A percentile compares a stretch with the other conserved stretches of the same genome.
phyloP scores from a whole-genome alignment of 2,797 vertebrate species.

The Glyptemys insculpta region DNA sequence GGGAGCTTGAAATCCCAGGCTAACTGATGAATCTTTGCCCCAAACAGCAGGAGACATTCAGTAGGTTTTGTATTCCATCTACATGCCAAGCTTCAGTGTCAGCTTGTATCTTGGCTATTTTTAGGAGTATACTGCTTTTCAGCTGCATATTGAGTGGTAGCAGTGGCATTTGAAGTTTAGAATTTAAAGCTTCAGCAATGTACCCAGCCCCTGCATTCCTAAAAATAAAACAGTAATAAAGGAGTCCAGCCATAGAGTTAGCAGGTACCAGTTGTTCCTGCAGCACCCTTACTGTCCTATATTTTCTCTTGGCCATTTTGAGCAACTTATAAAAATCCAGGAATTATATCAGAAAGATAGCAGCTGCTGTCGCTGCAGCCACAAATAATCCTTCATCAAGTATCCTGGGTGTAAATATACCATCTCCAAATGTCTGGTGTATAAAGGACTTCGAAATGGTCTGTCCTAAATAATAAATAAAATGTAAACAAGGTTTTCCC shows the following conservation, averaged over 20 bases:
- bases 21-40: conserved; percentile 24
- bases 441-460: not conserved
- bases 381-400: conserved; percentile 11
- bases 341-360: not conserved
- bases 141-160: conserved; percentile 62
- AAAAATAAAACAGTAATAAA: conserved; percentile 69
- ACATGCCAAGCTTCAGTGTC: conserved; percentile 50
- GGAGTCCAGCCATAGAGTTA: conserved; percentile 44
- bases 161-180: conserved; percentile 48
- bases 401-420: not conserved
- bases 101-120: conserved; percentile 70
- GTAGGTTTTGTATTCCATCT: conserved; percentile 46
- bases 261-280: conserved; percentile 45
- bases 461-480: not conserved
- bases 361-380: not conserved
- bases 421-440: not conserved
- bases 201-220: conserved; percentile 30
- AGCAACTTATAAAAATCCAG: not conserved
- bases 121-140: conserved; percentile 63
- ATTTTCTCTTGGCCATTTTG: not conserved
- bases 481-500: not conserved
- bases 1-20: not conserved
- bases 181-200: conserved; percentile 56
- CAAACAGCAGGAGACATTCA: not conserved
- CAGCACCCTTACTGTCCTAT: not conserved